Evolutionary conservation across 1,140 invertebrate species (phyloP).

Genomic region (Gryon sp.): DNA sequence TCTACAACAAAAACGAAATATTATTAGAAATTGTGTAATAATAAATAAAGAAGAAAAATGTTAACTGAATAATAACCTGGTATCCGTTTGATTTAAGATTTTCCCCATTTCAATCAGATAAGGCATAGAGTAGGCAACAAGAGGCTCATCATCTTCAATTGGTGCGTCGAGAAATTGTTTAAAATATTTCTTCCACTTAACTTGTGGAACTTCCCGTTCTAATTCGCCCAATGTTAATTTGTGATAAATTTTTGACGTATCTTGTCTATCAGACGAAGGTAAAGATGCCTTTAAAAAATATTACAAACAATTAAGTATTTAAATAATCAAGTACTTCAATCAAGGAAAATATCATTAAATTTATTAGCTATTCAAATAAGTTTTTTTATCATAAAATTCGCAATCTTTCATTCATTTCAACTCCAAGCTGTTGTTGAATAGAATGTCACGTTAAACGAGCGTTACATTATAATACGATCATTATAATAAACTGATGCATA

Average conservation of each 20-base stretch:
- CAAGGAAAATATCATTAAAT: neutral
- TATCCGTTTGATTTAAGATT: conserved; percentile 84
- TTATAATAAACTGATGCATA: no score
- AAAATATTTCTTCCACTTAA: conserved; percentile 90
- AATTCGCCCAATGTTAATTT: conserved; percentile 85
- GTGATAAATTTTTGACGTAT: conserved; percentile 88
- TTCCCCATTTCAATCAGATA: conserved; percentile 89
- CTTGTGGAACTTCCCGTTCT: conserved; percentile 84
- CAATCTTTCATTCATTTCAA: no score
- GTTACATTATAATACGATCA: no score
- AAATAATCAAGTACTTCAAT: neutral
- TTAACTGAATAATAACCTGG: conserved; percentile 83
- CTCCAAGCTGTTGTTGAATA: no score
- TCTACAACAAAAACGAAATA: no score
- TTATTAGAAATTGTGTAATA: conserved; percentile 5
- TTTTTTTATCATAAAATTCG: no score
- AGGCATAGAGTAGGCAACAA: conserved; percentile 89
- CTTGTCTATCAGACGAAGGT: conserved; percentile 90
- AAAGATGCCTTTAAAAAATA: conserved; percentile 82
- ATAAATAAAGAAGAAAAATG: neutral
- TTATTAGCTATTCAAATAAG: no score
- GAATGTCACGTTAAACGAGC: no score
- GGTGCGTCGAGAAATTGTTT: conserved; percentile 83
- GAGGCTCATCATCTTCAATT: conserved; percentile 84
- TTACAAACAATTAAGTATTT: neutral